Conservation (phyloP, 1,140 invertebrate species). For the Colletes gigas region DNA sequence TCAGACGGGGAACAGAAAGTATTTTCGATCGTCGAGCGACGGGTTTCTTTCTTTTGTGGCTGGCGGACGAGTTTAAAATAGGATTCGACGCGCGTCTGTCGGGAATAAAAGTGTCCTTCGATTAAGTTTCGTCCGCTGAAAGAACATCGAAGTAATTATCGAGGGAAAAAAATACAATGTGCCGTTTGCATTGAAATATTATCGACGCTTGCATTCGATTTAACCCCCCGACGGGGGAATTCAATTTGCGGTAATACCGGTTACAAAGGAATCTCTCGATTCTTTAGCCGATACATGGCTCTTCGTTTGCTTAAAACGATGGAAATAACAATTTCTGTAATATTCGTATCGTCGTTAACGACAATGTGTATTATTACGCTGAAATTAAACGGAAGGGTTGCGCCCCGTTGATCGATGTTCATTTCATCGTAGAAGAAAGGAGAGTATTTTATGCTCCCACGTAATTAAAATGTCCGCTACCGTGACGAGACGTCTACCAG, state of each 20-base stretch:
- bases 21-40: background rate
- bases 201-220: background rate
- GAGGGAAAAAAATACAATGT: background rate
- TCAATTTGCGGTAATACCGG: background rate
- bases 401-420: constrained; percentile 25
- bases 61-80: background rate
- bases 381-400: constrained; percentile 15
- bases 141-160: background rate
- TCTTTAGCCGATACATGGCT: too few relatives aligned
- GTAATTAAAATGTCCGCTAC: constrained; percentile 34
- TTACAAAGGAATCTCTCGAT: background rate
- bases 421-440: constrained; percentile 16
- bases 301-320: background rate
- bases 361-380: background rate
- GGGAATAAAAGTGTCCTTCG: background rate
- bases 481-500: constrained; percentile 6
- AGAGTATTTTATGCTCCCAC: constrained; percentile 20
- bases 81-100: background rate
- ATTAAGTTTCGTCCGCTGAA: background rate
- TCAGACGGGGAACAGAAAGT: background rate
- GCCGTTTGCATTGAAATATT: background rate
- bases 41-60: background rate
- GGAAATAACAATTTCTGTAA: background rate
- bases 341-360: background rate
- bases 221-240: background rate